A percentile compares a stretch with the other conserved stretches of the same genome.
These are phyloP conservation scores for Epicampocera succincta DNA, from an alignment of 2,888 invertebrate genomes.

Conservation along the genomic window DNA sequence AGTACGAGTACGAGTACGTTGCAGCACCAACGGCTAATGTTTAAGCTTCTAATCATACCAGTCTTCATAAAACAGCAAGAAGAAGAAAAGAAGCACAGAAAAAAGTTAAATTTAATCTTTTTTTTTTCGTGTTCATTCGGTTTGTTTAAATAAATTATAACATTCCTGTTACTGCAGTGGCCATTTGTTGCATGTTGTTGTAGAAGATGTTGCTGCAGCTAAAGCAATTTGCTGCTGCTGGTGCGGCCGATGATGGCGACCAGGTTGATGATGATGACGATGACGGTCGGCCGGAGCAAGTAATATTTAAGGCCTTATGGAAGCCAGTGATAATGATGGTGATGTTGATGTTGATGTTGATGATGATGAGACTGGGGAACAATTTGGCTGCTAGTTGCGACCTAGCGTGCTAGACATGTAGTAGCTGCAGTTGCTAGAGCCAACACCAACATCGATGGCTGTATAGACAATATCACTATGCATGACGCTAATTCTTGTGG, in stretches of 20 bases:
- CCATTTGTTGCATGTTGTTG: slow-evolving; percentile 59
- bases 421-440: slow-evolving; percentile 15
- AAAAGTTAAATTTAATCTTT: slow-evolving; percentile 16
- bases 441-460: slow-evolving; percentile 23
- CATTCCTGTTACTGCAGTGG: slow-evolving; percentile 66
- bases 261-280: slow-evolving; percentile 28
- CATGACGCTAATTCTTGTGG: slow-evolving; percentile 71
- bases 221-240: slow-evolving; percentile 33
- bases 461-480: slow-evolving; percentile 67
- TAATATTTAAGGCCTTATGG: slow-evolving; percentile 29
- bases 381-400: slow-evolving; percentile 31
- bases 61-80: slow-evolving; percentile 19
- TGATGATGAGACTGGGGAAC: slow-evolving; percentile 36
- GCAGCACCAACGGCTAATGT: slow-evolving; percentile 35
- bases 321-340: neutral
- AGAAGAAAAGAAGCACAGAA: slow-evolving; percentile 6
- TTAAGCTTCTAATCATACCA: slow-evolving; percentile 58
- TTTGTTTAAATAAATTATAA: slow-evolving; percentile 69
- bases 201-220: slow-evolving; percentile 50
- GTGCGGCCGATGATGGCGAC: too few relatives aligned
- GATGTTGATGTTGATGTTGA: slow-evolving; percentile 29
- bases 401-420: slow-evolving; percentile 3
- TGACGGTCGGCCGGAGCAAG: slow-evolving; percentile 24
- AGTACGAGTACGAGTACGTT: too few relatives aligned
- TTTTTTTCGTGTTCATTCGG: slow-evolving; percentile 49